Evolutionary conservation across 2,113 vertebrate species (phyloP).

Genomic region (Sinocyclocheilus rhinocerous): DNA sequence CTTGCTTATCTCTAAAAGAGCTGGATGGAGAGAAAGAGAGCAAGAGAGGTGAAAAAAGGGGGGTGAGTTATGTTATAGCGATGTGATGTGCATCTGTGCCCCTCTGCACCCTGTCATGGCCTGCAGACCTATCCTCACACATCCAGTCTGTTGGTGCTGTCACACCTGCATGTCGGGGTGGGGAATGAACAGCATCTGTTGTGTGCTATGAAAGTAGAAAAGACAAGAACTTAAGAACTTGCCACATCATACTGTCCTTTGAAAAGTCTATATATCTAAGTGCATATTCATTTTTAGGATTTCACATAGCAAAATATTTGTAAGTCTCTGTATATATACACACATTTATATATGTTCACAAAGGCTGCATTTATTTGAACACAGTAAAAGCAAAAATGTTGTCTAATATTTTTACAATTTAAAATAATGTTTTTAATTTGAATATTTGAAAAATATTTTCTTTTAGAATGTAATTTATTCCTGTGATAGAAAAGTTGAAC

Average conservation of each 20-base stretch:
- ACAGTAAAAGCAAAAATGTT: background rate
- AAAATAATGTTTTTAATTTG: background rate
- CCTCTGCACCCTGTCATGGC: slow-evolving; percentile 67
- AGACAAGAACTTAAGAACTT: slow-evolving; percentile 25
- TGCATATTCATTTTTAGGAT: background rate
- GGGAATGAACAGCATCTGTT: slow-evolving; percentile 85
- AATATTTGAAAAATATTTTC: background rate
- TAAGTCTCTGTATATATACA: no score
- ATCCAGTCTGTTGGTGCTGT: slow-evolving; percentile 74
- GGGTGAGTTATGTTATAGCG: slow-evolving; percentile 54
- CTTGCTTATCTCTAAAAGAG: slow-evolving; percentile 54
- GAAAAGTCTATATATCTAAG: background rate
- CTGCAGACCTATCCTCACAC: slow-evolving; percentile 61
- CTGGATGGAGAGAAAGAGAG: slow-evolving; percentile 22
- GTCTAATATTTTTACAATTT: no score
- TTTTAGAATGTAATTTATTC: background rate
- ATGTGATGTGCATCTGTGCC: slow-evolving; percentile 63
- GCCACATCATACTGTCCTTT: background rate
- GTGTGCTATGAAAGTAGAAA: slow-evolving; percentile 78
- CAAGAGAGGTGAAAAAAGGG: slow-evolving; percentile 7
- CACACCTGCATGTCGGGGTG: slow-evolving; percentile 79
- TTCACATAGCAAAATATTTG: no score
- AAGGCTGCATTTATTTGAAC: background rate
- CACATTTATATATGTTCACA: background rate
- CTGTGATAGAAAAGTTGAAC: background rate